Base-by-base conservation (phyloP, 2,888 invertebrate species). In the Conistra vaccinii region DNA sequence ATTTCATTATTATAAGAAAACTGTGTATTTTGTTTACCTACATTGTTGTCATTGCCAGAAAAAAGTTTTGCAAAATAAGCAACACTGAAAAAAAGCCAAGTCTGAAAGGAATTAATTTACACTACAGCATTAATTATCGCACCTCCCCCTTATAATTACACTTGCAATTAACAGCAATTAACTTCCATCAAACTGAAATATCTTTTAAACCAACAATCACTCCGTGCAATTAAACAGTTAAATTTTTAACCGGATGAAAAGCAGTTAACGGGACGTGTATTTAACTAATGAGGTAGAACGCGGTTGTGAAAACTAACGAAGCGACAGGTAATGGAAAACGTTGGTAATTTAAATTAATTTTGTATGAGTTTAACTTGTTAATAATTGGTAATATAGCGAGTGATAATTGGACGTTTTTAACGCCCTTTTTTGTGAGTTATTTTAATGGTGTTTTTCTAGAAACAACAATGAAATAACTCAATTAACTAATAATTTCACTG, bases 211-310 rank as follows among this genome's bases (percentile, higher is more conserved):
- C 48, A 80, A 84, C 76, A 84, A 74, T 69, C 53, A 66, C n/a
- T 17, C n/a, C 69, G 66, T 72, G 71, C 70, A 86, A 86, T 86
- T 81, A 84, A 60, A 67, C 67, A 26, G 75, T 66, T 84, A 73
- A 76, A 83, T 74, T 78, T 84, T 84, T 74, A 70, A 80, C 51
- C 20, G 63, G 66, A 63, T 69, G 53, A 73, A 74, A 80, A 62
- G 51, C 26, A 53, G 73, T 75, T 72, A 73, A 74, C 66, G 55
- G 60, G 42, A 45, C 70, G 73, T 76, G 68, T 80, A 71, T 83
- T 73, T 66, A 73, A 80, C 78, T 65, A 84, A 85, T 77, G 76
- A 84, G 78, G 84, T 48, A 63, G 73, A 73, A 83, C 66, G 55
- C 26, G 39, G 60, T 65, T 57, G 83, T 77, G 77, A 76, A 76